Base-by-base conservation (phyloP, 2,797 vertebrate species). In the Todus mexicanus region DNA sequence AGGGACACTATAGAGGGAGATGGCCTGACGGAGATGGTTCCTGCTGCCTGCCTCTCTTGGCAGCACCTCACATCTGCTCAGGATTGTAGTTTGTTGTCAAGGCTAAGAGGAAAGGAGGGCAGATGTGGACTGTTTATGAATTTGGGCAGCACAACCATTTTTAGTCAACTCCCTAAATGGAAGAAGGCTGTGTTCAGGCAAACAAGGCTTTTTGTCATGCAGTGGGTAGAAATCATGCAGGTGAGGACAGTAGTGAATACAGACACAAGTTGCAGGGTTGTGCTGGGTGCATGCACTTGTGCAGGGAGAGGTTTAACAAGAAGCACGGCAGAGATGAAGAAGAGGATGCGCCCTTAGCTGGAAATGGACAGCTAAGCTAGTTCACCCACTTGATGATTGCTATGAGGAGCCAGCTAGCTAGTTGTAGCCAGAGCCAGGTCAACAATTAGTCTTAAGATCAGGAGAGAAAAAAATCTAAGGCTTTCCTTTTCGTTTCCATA, bases 161-260 rank as follows among this genome's bases (percentile, higher is more conserved):
- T 45, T 7, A 40, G 19, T 66, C 33, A 64, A 0, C 8, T 56
- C 23, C 19, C 31, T 77, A 37, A 47, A 53, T 4, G 5, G 57
- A 81, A 63, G n/a, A 47, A 43, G 48, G n/a, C 45, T 11, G 14
- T 43, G 12, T 23, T 51, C 25, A 35, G 43, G 40, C 33, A 40
- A 29, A 60, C 20, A 21, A 8, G n/a, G 42, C 11, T 74, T 86
- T 72, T 51, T 60, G 37, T 57, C 21, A 5, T 48, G 5, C 5
- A 77, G 16, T 1, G 4, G 33, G 11, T 6, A 45, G 63, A 61
- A 81, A 31, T 37, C 2, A 3, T 26, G 22, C 23, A 48, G 56
- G 23, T 0, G 1, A 33, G 11, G 2, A 2, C 2, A 20, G 51
- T n/a, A 38, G 17, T 40, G 59, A 40, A 20, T 4, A 47, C 29